These are phyloP conservation scores for Syritta pipiens DNA, from an alignment of 2,888 invertebrate species.

Conservation along the genomic window DNA sequence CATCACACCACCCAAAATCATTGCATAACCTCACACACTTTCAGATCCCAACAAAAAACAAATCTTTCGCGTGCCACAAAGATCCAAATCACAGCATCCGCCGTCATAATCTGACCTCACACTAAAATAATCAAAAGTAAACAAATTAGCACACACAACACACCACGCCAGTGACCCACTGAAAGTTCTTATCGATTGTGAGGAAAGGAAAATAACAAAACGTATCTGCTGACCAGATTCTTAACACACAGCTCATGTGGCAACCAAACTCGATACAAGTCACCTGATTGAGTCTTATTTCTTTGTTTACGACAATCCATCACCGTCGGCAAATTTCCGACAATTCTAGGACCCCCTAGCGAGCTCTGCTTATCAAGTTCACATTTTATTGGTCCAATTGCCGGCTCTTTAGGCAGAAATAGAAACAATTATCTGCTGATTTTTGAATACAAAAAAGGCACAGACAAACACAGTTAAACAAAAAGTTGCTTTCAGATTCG, in stretches of 20 bases:
- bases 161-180: background rate
- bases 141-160: background rate
- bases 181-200: background rate
- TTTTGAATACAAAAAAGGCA: background rate
- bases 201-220: background rate
- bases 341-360: background rate
- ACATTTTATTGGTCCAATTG: background rate
- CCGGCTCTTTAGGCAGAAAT: background rate
- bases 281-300: slow-evolving; percentile 8
- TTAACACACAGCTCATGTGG: slow-evolving; percentile 10
- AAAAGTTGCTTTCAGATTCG: background rate
- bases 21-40: no score
- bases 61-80: no score
- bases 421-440: background rate
- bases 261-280: background rate
- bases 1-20: no score
- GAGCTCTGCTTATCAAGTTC: slow-evolving; percentile 21
- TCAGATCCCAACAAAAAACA: no score
- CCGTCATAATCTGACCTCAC: no score
- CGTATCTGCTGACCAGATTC: background rate
- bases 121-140: background rate
- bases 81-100: no score
- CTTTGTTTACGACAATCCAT: background rate
- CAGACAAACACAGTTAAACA: background rate
- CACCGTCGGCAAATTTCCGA: background rate